A percentile compares a stretch with the other conserved stretches of the same genome.
Conservation (phyloP, 2,113 vertebrate species). For the Macrotis lagotis region DNA sequence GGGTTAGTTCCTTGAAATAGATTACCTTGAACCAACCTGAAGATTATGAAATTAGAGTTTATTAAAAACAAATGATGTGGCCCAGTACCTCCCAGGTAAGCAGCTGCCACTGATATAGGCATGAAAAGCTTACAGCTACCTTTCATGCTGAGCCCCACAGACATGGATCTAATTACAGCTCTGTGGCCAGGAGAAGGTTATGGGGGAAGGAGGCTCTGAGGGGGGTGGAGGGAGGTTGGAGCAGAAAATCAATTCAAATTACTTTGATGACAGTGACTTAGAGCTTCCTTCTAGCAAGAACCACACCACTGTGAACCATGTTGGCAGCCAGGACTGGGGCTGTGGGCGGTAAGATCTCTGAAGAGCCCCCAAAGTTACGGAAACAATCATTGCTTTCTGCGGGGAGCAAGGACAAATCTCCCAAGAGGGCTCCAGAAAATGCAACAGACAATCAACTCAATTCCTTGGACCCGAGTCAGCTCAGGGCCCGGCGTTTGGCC, state of each 20-base stretch:
- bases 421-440: slow-evolving; percentile 85
- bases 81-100: not conserved
- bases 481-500: slow-evolving; percentile 83
- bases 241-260: slow-evolving; percentile 71
- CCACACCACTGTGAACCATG: slow-evolving; percentile 80
- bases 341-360: slow-evolving; percentile 81
- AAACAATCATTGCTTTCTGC: slow-evolving; percentile 88
- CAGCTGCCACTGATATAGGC: slow-evolving; percentile 75
- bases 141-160: slow-evolving; percentile 77
- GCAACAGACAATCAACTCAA: slow-evolving; percentile 81
- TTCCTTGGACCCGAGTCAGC: slow-evolving; percentile 79
- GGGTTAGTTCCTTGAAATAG: slow-evolving; percentile 16
- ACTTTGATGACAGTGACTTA: slow-evolving; percentile 70
- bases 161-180: slow-evolving; percentile 91
- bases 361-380: slow-evolving; percentile 83
- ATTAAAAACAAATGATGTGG: slow-evolving; percentile 36
- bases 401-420: slow-evolving; percentile 80
- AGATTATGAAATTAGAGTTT: not conserved
- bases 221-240: slow-evolving; percentile 76
- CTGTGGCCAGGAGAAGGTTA: slow-evolving; percentile 83
- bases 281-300: slow-evolving; percentile 3
- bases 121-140: slow-evolving; percentile 78
- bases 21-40: not conserved
- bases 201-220: slow-evolving; percentile 80
- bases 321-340: slow-evolving; percentile 90